Base-by-base conservation (phyloP, 2,888 invertebrate genomes). In the Metacarcinus magister region DNA sequence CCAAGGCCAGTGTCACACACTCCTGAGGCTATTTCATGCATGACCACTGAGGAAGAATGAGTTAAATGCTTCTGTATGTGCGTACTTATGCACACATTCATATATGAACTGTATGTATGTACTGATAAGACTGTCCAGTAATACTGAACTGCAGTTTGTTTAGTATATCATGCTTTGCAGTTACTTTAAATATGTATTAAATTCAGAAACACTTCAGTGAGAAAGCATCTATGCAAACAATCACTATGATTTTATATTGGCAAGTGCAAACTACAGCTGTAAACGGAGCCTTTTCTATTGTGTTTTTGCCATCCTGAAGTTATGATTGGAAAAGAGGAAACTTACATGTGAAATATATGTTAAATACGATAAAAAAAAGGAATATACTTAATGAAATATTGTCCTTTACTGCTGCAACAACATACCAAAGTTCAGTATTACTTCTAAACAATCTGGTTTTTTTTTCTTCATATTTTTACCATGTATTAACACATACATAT, bases 111-210 rank as follows among this genome's bases (percentile, higher is more conserved):
- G 75, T 75, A 75, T 75, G 75, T 75, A n/a, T 75, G 75, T n/a
- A 28, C 7, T 75, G 75, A 75, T n/a, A 75, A 3, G 75, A 75
- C 28, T 75, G 23, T 75, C 75, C 75, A 75, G 75, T 87, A 87
- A 87, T 87, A 87, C 87, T 87, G 87, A 87, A 87, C 8, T 87
- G 87, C 87, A 87, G 87, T 87, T 87, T 87, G 87, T 32, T 87
- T 87, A 13, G 87, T n/a, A 75, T 87, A 32, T 67, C 39, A 87
- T 87, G 87, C 87, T 87, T 87, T 13, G 16, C 39, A 82, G 32
- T 32, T 28, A 39, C 32, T 87, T 39, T 13, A 87, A 10, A 39
- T 13, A 87, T 16, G 28, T 75, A 87, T 87, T 87, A 32, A 87
- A 23, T 87, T 87, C 39, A 87, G 23, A 87, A 16, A 87, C 7